Evolutionary conservation across 2,888 invertebrate genomes (phyloP).

Genomic region (Eudasyphora cyanicolor): DNA sequence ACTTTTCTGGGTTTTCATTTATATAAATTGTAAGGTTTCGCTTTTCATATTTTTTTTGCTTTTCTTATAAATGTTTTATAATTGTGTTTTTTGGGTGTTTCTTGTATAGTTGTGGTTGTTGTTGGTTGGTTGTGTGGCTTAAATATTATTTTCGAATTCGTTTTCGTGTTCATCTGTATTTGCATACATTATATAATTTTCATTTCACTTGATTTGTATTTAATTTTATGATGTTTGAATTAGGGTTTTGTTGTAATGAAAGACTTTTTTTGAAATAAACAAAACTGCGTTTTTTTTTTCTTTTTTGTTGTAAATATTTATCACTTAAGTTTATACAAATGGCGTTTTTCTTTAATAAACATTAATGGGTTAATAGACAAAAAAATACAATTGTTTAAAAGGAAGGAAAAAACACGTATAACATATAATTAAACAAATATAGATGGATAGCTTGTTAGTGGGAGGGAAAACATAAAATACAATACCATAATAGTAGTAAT

Average conservation of each 20-base stretch:
- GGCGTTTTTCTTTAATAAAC: slow-evolving; percentile 71
- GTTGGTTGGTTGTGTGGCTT: slow-evolving; percentile 48
- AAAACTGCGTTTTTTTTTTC: slow-evolving; percentile 51
- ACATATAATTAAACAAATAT: background rate
- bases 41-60: slow-evolving; percentile 22
- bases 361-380: slow-evolving; percentile 43
- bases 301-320: slow-evolving; percentile 69
- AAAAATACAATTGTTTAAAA: slow-evolving; percentile 66
- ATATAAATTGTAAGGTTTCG: slow-evolving; percentile 66
- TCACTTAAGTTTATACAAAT: slow-evolving; percentile 80
- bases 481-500: background rate
- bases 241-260: slow-evolving; percentile 41
- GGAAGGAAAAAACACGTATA: slow-evolving; percentile 4
- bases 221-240: slow-evolving; percentile 22
- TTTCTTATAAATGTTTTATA: slow-evolving; percentile 66
- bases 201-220: slow-evolving; percentile 32
- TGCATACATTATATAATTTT: slow-evolving; percentile 39
- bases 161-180: slow-evolving; percentile 32
- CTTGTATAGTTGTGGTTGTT: slow-evolving; percentile 18
- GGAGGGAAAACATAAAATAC: background rate
- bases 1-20: slow-evolving; percentile 30
- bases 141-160: slow-evolving; percentile 53
- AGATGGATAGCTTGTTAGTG: background rate
- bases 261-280: slow-evolving; percentile 47
- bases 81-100: slow-evolving; percentile 49